Base-by-base conservation (phyloP, 2,797 vertebrate species). In the Megaceryle alcyon region DNA sequence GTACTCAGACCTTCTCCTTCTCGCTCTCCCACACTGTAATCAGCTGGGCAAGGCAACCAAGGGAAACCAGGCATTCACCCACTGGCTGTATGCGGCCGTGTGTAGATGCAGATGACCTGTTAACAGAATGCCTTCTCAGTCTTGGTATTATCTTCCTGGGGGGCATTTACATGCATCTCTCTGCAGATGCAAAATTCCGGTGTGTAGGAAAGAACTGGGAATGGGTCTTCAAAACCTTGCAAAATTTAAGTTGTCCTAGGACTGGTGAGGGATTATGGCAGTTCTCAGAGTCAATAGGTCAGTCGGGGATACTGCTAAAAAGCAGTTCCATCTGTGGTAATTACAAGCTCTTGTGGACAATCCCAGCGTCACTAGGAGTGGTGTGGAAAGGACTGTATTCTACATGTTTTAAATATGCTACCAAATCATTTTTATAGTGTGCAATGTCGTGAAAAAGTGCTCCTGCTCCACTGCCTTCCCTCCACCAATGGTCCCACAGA, bases 1-100 rank as follows among this genome's bases (percentile, higher is more conserved):
- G n/a, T 87, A 65, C 64, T 87, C 75, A 75, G 49, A 80, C 41
- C 57, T 88, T 49, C 65, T 86, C 53, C 72, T 73, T 70, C 37
- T 49, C 0, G 0, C 48, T 57, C 72, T 86, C 64, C 75, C 73
- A 33, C 20, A 14, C 91, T 85, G 33, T 18, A 77, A 70, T n/a
- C 73, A 80, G 49, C 39, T 68, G 69, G 66, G 13, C 60, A 71
- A 66, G 37, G 60, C 35, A 87, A 88, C 53, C 53, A 80, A 53
- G 86, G 28, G 9, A 76, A 94, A 77, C 11, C 10, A 13, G 7
- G 60, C 1, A 0, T 7, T 89, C 54, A 43, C 31, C 33, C 46
- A 0, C 41, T 64, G 81, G 39, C 43, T 43, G 8, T 35, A 17
- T 2, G n/a, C 1, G 3, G 44, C 69, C 10, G 2, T 10, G 29